Percentiles rank a stretch among this genome's conserved stretches.
Conservation (phyloP, 92 coral and sea anemone genomes). For the Bergia puertoricense region DNA sequence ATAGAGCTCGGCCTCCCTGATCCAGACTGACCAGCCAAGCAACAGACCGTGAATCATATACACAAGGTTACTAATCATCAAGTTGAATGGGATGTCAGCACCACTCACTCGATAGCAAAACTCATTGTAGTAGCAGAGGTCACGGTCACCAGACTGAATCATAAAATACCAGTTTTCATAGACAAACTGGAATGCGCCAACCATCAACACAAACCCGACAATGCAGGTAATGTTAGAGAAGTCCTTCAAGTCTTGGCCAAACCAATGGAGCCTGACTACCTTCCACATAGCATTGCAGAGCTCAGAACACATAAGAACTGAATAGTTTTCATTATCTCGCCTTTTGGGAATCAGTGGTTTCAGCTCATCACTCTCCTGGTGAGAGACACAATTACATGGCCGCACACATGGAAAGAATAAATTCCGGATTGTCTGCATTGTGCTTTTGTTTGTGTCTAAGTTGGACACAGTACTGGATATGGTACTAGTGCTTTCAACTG, state of each 20-base stretch:
- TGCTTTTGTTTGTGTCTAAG: background rate
- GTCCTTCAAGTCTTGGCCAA: conserved; percentile 65
- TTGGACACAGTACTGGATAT: background rate
- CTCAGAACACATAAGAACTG: conserved; percentile 44
- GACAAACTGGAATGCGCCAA: conserved; percentile 94
- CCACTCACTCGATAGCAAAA: conserved; percentile 80
- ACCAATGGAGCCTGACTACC: conserved; percentile 66
- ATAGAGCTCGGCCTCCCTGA: conserved; percentile 84
- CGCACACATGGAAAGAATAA: conserved; percentile 34
- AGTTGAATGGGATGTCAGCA: conserved; percentile 81
- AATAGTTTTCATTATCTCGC: conserved; percentile 4
- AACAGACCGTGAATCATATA: conserved; percentile 88
- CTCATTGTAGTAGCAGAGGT: conserved; percentile 90
- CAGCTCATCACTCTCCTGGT: conserved; percentile 52
- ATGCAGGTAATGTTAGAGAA: conserved; percentile 87
- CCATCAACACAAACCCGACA: conserved; percentile 86
- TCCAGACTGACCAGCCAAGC: conserved; percentile 84
- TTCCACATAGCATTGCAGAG: conserved; percentile 59
- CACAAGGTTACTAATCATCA: conserved; percentile 89
- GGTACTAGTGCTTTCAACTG: conserved; percentile 17
- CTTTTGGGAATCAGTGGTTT: conserved; percentile 59
- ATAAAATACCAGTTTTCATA: conserved; percentile 81
- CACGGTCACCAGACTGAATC: conserved; percentile 81
- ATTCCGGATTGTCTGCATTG: conserved; percentile 29
- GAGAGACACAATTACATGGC: conserved; percentile 5